phyloP scores from a whole-genome alignment of 2,797 vertebrate species.

The Sebastes diaconus region DNA sequence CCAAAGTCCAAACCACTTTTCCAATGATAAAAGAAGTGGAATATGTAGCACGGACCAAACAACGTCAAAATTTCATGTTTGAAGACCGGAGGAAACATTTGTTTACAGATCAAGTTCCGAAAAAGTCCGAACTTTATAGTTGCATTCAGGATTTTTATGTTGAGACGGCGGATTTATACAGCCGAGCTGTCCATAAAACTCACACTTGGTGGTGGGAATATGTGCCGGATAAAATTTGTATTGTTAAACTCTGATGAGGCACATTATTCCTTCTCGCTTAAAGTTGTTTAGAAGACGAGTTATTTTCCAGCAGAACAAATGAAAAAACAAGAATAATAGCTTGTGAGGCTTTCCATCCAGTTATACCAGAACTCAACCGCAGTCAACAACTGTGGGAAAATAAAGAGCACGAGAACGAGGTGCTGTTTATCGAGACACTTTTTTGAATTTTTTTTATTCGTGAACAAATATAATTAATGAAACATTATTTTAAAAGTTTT shows the following conservation, averaged over 20 bases:
- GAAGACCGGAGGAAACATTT: not conserved
- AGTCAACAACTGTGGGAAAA: not conserved
- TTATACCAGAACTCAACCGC: not conserved
- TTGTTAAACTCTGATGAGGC: not conserved
- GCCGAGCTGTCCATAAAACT: not conserved
- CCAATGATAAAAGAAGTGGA: not conserved
- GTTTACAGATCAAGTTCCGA: not conserved
- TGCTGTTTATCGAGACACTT: too few species aligned
- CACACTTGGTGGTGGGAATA: not conserved
- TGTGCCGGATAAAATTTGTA: not conserved
- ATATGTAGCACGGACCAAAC: not conserved
- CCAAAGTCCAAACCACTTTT: conserved; percentile 17
- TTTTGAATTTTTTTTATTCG: not conserved
- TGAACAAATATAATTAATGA: not conserved
- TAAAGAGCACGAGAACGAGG: not conserved
- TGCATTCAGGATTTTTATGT: not conserved
- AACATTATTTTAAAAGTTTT: not conserved
- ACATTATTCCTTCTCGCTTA: not conserved
- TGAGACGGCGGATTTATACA: not conserved
- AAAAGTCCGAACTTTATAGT: not conserved
- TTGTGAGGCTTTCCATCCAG: not conserved
- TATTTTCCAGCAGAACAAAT: not conserved
- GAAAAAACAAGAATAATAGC: not conserved
- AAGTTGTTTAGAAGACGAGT: not conserved
- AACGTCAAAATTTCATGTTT: not conserved